Evolutionary conservation across 2,888 invertebrate species (phyloP).

Genomic region (Mythimna lalbum): DNA sequence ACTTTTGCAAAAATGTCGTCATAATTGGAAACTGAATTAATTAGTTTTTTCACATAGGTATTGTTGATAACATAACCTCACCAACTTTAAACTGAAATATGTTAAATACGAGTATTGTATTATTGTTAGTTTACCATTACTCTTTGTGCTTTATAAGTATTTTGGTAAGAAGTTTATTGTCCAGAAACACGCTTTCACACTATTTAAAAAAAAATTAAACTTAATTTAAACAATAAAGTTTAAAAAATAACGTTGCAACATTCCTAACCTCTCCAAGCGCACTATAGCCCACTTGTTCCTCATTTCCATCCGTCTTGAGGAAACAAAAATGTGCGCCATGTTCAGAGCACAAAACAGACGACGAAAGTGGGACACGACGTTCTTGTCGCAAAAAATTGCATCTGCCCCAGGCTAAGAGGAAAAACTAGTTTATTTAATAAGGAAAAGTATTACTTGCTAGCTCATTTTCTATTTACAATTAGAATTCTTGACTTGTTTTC

Average conservation of each 20-base stretch:
- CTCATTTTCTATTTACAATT: constrained; percentile 47
- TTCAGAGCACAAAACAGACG: constrained; percentile 53
- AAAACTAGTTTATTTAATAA: constrained; percentile 58
- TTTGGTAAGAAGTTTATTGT: no score
- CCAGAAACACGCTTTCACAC: not conserved
- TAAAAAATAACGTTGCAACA: constrained; percentile 1
- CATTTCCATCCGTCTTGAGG: constrained; percentile 38
- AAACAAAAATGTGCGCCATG: constrained; percentile 47
- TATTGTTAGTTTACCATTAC: no score
- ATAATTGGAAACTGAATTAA: no score
- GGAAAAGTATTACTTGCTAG: constrained; percentile 37
- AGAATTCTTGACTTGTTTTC: constrained; percentile 32
- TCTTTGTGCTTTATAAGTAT: no score
- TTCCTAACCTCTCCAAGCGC: constrained; percentile 29
- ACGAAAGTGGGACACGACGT: constrained; percentile 49
- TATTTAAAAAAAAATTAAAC: not conserved
- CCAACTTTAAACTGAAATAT: no score
- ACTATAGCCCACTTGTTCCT: constrained; percentile 40
- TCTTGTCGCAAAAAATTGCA: constrained; percentile 61
- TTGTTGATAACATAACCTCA: no score
- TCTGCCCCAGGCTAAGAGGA: constrained; percentile 46
- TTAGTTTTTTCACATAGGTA: no score
- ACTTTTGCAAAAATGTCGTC: no score
- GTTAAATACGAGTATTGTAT: no score
- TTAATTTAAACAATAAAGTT: not conserved